Conservation (phyloP, 1,140 invertebrate species). For the Leptopilina clavipes region DNA sequence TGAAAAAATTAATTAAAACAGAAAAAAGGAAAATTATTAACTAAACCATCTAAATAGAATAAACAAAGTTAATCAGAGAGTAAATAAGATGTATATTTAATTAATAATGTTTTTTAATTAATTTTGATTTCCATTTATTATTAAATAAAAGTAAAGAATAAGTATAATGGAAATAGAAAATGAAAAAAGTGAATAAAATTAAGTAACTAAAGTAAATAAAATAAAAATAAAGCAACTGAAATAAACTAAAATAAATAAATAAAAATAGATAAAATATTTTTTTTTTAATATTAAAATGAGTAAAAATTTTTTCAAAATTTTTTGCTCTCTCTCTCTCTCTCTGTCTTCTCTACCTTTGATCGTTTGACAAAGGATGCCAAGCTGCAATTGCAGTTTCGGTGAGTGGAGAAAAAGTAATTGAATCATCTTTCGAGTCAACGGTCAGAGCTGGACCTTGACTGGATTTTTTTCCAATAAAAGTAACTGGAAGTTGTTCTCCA, state of each 20-base stretch:
- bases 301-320: too few species aligned
- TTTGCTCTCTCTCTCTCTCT: too few species aligned
- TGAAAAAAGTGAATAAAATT: neutral
- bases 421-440: conserved; percentile 81
- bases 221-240: neutral
- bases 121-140: too few species aligned
- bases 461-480: conserved; percentile 85
- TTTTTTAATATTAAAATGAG: neutral
- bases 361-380: conserved; percentile 83
- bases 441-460: conserved; percentile 86
- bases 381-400: conserved; percentile 85
- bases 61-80: neutral
- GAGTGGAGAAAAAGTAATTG: conserved; percentile 83
- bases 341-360: conserved; percentile 75
- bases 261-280: conserved; percentile 1
- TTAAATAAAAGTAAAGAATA: too few species aligned
- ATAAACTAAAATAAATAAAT: conserved; percentile 17
- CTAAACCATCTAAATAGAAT: conserved; percentile 36
- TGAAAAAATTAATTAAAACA: conserved; percentile 39
- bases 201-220: neutral
- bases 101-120: too few species aligned
- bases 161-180: too few species aligned
- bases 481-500: conserved; percentile 82
- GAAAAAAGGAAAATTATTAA: neutral
- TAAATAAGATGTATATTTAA: neutral